A percentile compares a stretch with the other conserved stretches of the same genome.
Conservation (phyloP, 2,888 invertebrate species). For the Coelopa pilipes region DNA sequence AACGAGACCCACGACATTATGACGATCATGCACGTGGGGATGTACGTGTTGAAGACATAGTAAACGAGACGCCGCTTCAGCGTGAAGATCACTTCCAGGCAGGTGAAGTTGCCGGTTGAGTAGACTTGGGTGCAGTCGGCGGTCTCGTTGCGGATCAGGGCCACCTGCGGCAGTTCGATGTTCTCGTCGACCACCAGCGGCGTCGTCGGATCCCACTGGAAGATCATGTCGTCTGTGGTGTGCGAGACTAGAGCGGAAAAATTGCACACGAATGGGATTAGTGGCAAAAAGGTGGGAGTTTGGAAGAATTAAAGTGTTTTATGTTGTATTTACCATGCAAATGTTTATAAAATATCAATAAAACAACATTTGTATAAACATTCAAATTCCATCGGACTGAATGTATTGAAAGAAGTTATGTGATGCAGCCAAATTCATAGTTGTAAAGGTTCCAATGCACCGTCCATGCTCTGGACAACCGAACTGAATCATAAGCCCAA, state of each 20-base stretch:
- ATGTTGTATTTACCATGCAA: slow-evolving; percentile 30
- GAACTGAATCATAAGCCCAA: neutral
- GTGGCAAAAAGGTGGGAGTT: neutral
- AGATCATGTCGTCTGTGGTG: slow-evolving; percentile 88
- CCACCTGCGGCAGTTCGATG: slow-evolving; percentile 88
- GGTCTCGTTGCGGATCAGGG: slow-evolving; percentile 87
- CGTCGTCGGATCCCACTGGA: slow-evolving; percentile 89
- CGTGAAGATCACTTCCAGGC: slow-evolving; percentile 89
- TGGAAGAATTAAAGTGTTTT: neutral
- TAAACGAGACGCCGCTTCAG: slow-evolving; percentile 89
- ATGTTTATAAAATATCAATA: slow-evolving; percentile 34
- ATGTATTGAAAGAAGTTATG: slow-evolving; percentile 35
- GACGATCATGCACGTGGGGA: slow-evolving; percentile 93
- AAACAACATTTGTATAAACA: slow-evolving; percentile 30
- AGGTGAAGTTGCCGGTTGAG: slow-evolving; percentile 82
- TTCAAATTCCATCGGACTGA: neutral
- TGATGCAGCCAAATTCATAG: slow-evolving; percentile 35
- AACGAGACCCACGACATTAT: slow-evolving; percentile 98
- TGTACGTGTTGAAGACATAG: slow-evolving; percentile 92
- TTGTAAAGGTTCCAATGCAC: neutral
- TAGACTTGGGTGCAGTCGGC: slow-evolving; percentile 86
- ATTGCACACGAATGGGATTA: slow-evolving; percentile 13
- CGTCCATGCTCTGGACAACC: slow-evolving; percentile 13
- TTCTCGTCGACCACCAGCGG: slow-evolving; percentile 88
- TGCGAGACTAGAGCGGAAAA: slow-evolving; percentile 79